phyloP scores from a whole-genome alignment of 2,888 invertebrate species.

The Orchestes rusci region DNA sequence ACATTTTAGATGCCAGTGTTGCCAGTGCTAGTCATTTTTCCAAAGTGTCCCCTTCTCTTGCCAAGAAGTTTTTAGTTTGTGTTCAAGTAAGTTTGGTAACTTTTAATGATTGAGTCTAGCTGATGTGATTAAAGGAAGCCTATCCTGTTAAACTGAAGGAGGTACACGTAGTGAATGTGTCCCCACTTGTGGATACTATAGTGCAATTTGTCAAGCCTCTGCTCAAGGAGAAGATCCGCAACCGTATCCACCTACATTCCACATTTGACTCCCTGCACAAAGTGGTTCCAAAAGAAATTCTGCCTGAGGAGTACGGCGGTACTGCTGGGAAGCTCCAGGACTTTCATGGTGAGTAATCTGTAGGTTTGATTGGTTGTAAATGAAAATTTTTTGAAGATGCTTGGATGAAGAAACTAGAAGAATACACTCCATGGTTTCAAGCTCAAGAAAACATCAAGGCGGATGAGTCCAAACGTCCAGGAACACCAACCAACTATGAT shows the following conservation, averaged over 20 bases:
- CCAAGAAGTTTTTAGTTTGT: slow-evolving; percentile 80
- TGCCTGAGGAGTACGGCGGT: slow-evolving; percentile 80
- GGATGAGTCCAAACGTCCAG: slow-evolving; percentile 73
- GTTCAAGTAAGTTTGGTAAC: slow-evolving; percentile 49
- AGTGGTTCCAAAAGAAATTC: slow-evolving; percentile 68
- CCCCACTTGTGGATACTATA: slow-evolving; percentile 76
- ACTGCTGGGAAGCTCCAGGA: slow-evolving; percentile 64
- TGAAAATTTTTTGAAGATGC: slow-evolving; percentile 48
- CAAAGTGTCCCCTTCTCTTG: slow-evolving; percentile 73
- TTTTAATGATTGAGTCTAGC: slow-evolving; percentile 3
- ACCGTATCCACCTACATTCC: slow-evolving; percentile 73
- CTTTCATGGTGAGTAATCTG: slow-evolving; percentile 56
- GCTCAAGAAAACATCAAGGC: slow-evolving; percentile 72
- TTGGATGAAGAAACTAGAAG: slow-evolving; percentile 73
- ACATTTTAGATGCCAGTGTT: slow-evolving; percentile 70
- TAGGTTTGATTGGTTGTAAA: not conserved
- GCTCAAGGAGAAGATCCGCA: slow-evolving; percentile 79
- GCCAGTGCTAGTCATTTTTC: slow-evolving; percentile 76
- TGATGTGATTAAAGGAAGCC: slow-evolving; percentile 64
- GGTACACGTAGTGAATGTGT: slow-evolving; percentile 78
- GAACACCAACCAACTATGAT: slow-evolving; percentile 77
- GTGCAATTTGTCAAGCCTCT: slow-evolving; percentile 81
- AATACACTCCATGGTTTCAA: slow-evolving; percentile 72
- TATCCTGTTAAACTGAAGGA: slow-evolving; percentile 84
- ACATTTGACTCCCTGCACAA: slow-evolving; percentile 69